Evolutionary conservation across 2,113 vertebrate genomes (phyloP).

Genomic region (Paramormyrops kingsleyae): DNA sequence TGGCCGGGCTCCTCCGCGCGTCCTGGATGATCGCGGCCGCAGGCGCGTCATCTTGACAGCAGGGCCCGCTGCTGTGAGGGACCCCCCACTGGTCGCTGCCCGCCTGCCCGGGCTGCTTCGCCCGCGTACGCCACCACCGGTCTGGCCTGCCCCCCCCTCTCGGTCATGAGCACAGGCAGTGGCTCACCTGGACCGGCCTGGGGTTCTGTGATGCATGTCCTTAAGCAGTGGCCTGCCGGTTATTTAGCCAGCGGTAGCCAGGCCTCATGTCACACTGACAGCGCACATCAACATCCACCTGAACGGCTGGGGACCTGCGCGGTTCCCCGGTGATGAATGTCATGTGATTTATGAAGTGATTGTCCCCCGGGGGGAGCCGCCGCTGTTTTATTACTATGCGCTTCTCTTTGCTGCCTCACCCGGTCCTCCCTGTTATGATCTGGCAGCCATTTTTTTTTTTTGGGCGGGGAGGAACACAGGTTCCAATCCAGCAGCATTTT

Average conservation of each 20-base stretch:
- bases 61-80: slow-evolving; percentile 48
- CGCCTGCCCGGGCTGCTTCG: slow-evolving; percentile 50
- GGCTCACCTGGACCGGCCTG: slow-evolving; percentile 31
- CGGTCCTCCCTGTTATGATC: slow-evolving; percentile 20
- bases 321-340: slow-evolving; percentile 65
- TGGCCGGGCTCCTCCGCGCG: slow-evolving; percentile 63
- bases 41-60: slow-evolving; percentile 62
- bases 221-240: slow-evolving; percentile 60
- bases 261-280: slow-evolving; percentile 60
- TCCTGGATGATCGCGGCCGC: slow-evolving; percentile 58
- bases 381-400: slow-evolving; percentile 8
- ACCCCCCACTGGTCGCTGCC: slow-evolving; percentile 49
- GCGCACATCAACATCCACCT: slow-evolving; percentile 58
- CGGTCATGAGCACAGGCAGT: slow-evolving; percentile 30
- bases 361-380: slow-evolving; percentile 41
- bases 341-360: slow-evolving; percentile 73
- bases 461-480: not conserved
- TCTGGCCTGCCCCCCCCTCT: slow-evolving; percentile 54
- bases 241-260: slow-evolving; percentile 55
- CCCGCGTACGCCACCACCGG: slow-evolving; percentile 49
- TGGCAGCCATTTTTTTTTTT: slow-evolving; percentile 25
- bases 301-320: slow-evolving; percentile 48
- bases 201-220: slow-evolving; percentile 48
- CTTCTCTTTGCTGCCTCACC: slow-evolving; percentile 15
- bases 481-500: not conserved